phyloP scores from a whole-genome alignment of 2,113 vertebrate genomes.

The Dipodomys ordii region DNA sequence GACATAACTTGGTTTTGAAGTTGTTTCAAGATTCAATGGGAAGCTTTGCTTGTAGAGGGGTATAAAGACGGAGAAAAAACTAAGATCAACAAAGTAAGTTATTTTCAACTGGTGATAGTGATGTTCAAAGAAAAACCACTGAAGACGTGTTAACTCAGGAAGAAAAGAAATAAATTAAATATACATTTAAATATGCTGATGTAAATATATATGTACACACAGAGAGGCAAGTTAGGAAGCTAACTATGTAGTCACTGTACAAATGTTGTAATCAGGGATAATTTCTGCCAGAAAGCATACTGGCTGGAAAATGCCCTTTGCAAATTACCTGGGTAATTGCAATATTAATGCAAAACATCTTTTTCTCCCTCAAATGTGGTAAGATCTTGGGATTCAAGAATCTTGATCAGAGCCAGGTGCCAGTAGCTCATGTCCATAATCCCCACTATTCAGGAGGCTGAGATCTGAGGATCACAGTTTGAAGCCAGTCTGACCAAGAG shows the following conservation, averaged over 20 bases:
- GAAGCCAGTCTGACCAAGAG: too few species aligned
- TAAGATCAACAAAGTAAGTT: neutral
- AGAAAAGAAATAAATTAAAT: slow-evolving; percentile 40
- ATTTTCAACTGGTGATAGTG: neutral
- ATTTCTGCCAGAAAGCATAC: slow-evolving; percentile 40
- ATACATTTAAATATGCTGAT: neutral
- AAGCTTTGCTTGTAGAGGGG: neutral
- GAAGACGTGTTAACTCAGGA: neutral
- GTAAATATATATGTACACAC: neutral
- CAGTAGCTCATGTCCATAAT: too few species aligned
- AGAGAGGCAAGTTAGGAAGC: slow-evolving; percentile 23
- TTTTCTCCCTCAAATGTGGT: neutral
- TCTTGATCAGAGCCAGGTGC: neutral
- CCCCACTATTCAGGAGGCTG: too few species aligned
- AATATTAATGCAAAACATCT: slow-evolving; percentile 40
- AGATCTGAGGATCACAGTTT: too few species aligned
- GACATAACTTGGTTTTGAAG: slow-evolving; percentile 47
- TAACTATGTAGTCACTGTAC: neutral
- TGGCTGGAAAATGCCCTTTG: slow-evolving; percentile 35
- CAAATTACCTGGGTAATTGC: slow-evolving; percentile 56
- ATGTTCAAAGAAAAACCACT: slow-evolving; percentile 2
- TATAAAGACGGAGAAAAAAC: slow-evolving; percentile 8
- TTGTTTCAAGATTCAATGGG: slow-evolving; percentile 42
- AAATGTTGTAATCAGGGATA: slow-evolving; percentile 8
- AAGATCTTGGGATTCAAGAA: slow-evolving; percentile 1